phyloP scores from a whole-genome alignment of 2,888 invertebrate species.

The Limnephilus marmoratus region DNA sequence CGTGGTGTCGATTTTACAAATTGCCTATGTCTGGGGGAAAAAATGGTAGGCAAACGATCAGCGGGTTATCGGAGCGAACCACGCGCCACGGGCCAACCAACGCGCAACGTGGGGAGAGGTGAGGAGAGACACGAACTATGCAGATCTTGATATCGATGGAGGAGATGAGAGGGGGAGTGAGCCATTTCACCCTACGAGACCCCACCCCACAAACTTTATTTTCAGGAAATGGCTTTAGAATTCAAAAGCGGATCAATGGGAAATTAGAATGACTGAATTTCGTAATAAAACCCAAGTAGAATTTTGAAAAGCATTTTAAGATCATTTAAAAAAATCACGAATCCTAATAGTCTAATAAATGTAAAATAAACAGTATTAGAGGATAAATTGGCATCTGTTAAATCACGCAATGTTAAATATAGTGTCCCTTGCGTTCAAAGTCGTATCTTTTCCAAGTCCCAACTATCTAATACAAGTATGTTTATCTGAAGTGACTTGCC shows the following conservation, averaged over 20 bases:
- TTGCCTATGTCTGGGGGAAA: slow-evolving; percentile 56
- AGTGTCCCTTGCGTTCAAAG: too few relatives aligned
- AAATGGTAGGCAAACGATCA: slow-evolving; percentile 32
- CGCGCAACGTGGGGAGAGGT: slow-evolving; percentile 16
- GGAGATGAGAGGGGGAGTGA: neutral
- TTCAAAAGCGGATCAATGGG: neutral
- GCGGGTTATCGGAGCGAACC: slow-evolving; percentile 50
- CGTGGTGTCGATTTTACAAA: slow-evolving; percentile 56
- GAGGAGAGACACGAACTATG: neutral
- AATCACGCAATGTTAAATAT: too few relatives aligned
- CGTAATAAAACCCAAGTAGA: too few relatives aligned
- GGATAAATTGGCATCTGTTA: too few relatives aligned
- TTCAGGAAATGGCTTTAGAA: neutral
- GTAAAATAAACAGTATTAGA: too few relatives aligned
- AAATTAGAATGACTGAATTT: neutral
- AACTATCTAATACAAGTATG: too few relatives aligned
- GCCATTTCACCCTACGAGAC: neutral
- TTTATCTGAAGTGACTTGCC: too few relatives aligned
- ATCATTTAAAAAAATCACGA: too few relatives aligned
- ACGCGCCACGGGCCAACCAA: slow-evolving; percentile 11
- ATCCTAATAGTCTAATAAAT: too few relatives aligned
- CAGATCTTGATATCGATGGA: neutral
- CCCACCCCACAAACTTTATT: neutral
- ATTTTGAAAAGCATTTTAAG: too few relatives aligned
- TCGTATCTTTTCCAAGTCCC: too few relatives aligned